These are phyloP conservation scores for Microctonus brassicae DNA, from an alignment of 2,888 invertebrate species.

Conservation along the genomic window DNA sequence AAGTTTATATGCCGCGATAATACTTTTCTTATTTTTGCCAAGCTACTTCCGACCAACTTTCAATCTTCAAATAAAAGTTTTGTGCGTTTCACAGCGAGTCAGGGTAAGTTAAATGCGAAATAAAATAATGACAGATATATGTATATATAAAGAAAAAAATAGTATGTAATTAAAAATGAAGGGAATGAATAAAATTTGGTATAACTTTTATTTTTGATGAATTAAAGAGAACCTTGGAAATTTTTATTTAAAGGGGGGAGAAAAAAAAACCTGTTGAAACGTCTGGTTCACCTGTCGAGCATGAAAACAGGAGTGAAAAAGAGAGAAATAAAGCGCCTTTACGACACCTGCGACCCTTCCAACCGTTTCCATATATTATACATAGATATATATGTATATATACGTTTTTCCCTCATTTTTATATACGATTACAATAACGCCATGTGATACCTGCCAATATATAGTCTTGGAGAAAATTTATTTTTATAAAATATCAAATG, in stretches of 20 bases:
- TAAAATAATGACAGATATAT: not conserved
- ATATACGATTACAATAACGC: not conserved
- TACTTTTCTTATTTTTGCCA: constrained; percentile 1
- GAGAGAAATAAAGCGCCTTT: not conserved
- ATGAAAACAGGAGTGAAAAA: constrained; percentile 13
- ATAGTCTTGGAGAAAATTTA: not conserved
- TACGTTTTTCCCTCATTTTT: not conserved
- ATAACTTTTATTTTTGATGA: not conserved
- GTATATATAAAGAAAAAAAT: not conserved
- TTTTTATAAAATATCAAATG: not conserved
- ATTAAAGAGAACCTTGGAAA: constrained; percentile 4
- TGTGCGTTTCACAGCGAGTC: not conserved
- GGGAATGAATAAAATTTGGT: not conserved
- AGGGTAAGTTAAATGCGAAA: not conserved
- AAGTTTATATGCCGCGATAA: constrained; percentile 32
- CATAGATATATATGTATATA: not conserved
- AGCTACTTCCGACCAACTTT: constrained; percentile 24
- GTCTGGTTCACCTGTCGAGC: constrained; percentile 39
- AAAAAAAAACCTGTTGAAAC: constrained; percentile 32
- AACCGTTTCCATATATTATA: constrained; percentile 9
- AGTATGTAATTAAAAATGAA: not conserved
- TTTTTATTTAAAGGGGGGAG: not conserved
- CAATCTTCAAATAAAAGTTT: constrained; percentile 25
- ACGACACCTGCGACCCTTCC: constrained; percentile 34
- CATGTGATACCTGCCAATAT: not conserved